Percentiles rank a stretch among this genome's conserved stretches.
These are phyloP conservation scores for Lathronympha strigana DNA, from an alignment of 2,888 invertebrate genomes.

Conservation along the genomic window DNA sequence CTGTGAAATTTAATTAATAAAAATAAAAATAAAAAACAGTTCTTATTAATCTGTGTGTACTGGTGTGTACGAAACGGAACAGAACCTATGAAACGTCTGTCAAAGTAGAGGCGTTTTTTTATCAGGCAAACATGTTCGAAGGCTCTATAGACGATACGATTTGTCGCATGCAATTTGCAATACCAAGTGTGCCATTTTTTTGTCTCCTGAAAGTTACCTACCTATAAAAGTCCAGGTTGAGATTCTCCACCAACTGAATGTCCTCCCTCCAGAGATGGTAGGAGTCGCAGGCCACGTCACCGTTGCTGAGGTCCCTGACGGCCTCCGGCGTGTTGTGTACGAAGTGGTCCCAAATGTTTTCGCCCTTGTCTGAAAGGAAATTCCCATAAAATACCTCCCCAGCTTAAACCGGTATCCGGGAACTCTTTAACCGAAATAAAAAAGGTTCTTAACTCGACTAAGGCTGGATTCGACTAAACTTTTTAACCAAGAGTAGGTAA, in stretches of 20 bases:
- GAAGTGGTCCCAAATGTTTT: slow-evolving; percentile 80
- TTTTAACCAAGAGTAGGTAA: too few relatives aligned
- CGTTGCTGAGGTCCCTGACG: slow-evolving; percentile 65
- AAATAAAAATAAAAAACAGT: too few relatives aligned
- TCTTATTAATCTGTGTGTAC: too few relatives aligned
- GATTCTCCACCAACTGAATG: slow-evolving; percentile 51
- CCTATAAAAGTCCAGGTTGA: slow-evolving; percentile 60
- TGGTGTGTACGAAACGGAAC: neutral
- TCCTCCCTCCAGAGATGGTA: slow-evolving; percentile 75
- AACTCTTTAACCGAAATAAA: neutral
- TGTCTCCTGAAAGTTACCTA: neutral
- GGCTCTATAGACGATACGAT: too few relatives aligned
- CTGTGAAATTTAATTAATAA: too few relatives aligned
- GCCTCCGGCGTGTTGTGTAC: slow-evolving; percentile 49
- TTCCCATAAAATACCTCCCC: neutral
- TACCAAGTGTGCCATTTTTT: neutral
- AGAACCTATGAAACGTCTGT: neutral
- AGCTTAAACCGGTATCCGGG: neutral
- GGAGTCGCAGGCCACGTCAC: slow-evolving; percentile 83
- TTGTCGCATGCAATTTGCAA: too few relatives aligned
- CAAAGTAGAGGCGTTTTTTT: too few relatives aligned
- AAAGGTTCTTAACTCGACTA: neutral
- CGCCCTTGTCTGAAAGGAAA: slow-evolving; percentile 43
- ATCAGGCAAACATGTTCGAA: too few relatives aligned
- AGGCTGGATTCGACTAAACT: too few relatives aligned